A percentile compares a stretch with the other conserved stretches of the same genome.
phyloP scores from a whole-genome alignment of 2,113 vertebrate species.

The Cottus gobio region DNA sequence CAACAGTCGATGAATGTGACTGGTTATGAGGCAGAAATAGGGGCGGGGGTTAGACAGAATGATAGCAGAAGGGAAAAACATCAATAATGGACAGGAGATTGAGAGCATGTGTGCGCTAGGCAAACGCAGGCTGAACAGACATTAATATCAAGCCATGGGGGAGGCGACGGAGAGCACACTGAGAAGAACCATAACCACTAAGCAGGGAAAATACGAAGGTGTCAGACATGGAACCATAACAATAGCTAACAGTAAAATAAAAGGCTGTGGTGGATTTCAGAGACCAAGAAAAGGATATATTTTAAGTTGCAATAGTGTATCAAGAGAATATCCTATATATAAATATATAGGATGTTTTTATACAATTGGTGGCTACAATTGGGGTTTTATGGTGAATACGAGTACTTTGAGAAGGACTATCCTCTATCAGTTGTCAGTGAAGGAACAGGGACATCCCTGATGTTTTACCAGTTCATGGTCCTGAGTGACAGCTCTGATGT shows the following conservation, averaged over 20 bases:
- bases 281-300: not conserved
- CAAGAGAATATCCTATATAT: no score
- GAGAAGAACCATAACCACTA: not conserved
- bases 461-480: conserved; percentile 62
- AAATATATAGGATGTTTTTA: not conserved
- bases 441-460: conserved; percentile 44
- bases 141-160: conserved; percentile 1
- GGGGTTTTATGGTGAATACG: not conserved
- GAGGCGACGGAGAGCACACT: not conserved
- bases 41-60: conserved; percentile 16
- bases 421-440: conserved; percentile 41
- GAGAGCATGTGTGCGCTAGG: not conserved
- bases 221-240: not conserved
- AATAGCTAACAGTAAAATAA: not conserved
- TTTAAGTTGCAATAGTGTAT: not conserved
- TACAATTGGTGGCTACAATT: not conserved
- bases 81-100: conserved; percentile 21
- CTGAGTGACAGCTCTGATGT: conserved; percentile 69
- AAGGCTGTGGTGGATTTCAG: not conserved
- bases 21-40: not conserved
- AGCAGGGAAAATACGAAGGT: not conserved
- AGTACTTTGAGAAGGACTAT: conserved; percentile 27
- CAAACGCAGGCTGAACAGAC: not conserved
- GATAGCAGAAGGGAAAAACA: conserved; percentile 3
- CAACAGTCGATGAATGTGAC: conserved; percentile 15